phyloP scores from a whole-genome alignment of 2,888 invertebrate species.

The Limnephilus lunatus region DNA sequence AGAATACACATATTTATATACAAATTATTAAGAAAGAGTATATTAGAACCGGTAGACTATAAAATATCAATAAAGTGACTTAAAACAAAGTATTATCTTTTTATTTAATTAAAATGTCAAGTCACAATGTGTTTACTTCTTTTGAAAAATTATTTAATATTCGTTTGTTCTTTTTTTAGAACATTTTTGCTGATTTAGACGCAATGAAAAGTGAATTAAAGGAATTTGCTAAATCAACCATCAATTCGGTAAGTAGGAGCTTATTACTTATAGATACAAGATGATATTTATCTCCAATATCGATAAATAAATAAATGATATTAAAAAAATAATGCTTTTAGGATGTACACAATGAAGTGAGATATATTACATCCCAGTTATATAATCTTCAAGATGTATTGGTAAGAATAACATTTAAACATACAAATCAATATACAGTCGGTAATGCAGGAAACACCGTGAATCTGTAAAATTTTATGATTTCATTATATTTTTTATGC shows the following conservation, averaged over 20 bases:
- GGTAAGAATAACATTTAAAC: slow-evolving; percentile 15
- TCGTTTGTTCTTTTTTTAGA: slow-evolving; percentile 9
- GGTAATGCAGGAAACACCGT: not conserved
- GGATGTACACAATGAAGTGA: slow-evolving; percentile 35
- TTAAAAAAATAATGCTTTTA: not conserved
- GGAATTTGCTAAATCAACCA: slow-evolving; percentile 6
- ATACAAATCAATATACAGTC: not conserved
- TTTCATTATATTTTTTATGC: not conserved
- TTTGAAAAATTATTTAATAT: not conserved
- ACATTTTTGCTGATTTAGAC: slow-evolving; percentile 40
- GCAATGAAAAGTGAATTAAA: slow-evolving; percentile 17
- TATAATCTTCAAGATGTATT: slow-evolving; percentile 41
- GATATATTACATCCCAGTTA: slow-evolving; percentile 29
- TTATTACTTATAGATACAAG: not conserved
- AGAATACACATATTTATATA: no score
- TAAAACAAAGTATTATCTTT: no score
- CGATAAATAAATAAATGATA: not conserved
- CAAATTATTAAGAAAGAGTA: no score
- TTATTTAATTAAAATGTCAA: no score
- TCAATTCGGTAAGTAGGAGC: not conserved
- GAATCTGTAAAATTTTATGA: not conserved
- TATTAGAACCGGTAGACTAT: no score
- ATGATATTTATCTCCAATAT: not conserved
- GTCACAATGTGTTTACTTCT: no score
- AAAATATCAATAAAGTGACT: no score